These are phyloP conservation scores for Tringa solitaria DNA, from an alignment of 2,113 vertebrate species.

Conservation along the genomic window DNA sequence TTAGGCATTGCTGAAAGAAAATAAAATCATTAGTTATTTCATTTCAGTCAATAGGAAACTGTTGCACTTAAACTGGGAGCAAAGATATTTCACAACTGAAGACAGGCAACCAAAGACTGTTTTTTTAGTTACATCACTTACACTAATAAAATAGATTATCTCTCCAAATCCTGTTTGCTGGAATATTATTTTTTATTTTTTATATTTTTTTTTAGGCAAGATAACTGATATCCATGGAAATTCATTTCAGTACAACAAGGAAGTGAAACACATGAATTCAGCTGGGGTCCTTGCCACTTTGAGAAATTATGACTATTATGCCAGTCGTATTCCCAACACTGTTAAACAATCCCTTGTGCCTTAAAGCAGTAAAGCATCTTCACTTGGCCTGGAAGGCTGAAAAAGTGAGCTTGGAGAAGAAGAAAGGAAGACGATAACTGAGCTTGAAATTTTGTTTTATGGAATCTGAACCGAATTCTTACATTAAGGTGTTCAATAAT, in stretches of 20 bases:
- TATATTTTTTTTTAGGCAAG: conserved; percentile 75
- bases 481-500: background rate
- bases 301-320: conserved; percentile 88
- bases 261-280: conserved; percentile 96
- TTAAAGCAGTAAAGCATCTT: conserved; percentile 15
- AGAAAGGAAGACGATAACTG: background rate
- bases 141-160: background rate
- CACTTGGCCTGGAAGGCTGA: background rate
- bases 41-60: background rate
- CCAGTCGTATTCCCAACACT: conserved; percentile 84
- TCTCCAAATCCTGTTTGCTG: background rate
- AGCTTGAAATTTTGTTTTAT: background rate
- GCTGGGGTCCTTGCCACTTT: conserved; percentile 90
- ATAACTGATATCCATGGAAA: conserved; percentile 93
- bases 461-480: conserved; percentile 4
- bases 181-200: background rate
- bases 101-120: background rate
- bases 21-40: background rate
- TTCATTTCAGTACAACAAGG: conserved; percentile 84
- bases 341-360: conserved; percentile 85
- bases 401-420: background rate
- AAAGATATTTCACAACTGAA: background rate
- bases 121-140: background rate
- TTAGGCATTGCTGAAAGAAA: background rate
- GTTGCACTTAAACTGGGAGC: background rate